A percentile compares a stretch with the other conserved stretches of the same genome.
Conservation (phyloP, 2,888 invertebrate genomes). For the Loripinus fragilis region DNA sequence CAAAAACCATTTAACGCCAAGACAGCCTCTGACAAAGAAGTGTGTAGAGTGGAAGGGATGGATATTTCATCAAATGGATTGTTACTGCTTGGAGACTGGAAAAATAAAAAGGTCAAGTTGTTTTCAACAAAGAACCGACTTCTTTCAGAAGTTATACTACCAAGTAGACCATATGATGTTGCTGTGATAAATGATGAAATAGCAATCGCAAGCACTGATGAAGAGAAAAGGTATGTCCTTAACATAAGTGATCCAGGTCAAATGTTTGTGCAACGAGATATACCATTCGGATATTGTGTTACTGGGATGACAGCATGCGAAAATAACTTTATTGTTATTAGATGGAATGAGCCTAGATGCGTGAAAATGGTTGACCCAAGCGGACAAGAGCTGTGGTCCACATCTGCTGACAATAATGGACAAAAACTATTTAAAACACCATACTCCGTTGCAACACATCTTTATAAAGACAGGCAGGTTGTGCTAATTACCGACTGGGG, state of each 20-base stretch:
- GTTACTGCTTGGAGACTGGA: neutral
- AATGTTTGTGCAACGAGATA: neutral
- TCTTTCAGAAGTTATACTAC: neutral
- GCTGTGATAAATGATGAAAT: neutral
- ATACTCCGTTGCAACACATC: neutral
- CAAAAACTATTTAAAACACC: neutral
- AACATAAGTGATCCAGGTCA: neutral
- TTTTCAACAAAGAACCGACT: neutral
- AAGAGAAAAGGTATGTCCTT: neutral
- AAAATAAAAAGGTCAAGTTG: neutral
- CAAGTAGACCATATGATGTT: neutral
- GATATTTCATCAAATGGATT: neutral
- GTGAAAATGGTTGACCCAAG: neutral
- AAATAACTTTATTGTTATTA: neutral
- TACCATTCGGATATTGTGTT: neutral
- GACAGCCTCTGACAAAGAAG: neutral
- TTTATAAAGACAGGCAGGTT: neutral
- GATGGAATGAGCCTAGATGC: slow-evolving; percentile 12
- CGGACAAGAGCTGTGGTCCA: neutral
- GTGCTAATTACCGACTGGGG: neutral
- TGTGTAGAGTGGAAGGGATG: neutral
- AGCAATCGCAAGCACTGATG: neutral
- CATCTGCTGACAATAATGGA: neutral
- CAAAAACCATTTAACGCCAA: neutral
- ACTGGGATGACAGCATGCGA: neutral